Conservation (phyloP, 2,888 invertebrate species). For the Heteromurus nitidus region DNA sequence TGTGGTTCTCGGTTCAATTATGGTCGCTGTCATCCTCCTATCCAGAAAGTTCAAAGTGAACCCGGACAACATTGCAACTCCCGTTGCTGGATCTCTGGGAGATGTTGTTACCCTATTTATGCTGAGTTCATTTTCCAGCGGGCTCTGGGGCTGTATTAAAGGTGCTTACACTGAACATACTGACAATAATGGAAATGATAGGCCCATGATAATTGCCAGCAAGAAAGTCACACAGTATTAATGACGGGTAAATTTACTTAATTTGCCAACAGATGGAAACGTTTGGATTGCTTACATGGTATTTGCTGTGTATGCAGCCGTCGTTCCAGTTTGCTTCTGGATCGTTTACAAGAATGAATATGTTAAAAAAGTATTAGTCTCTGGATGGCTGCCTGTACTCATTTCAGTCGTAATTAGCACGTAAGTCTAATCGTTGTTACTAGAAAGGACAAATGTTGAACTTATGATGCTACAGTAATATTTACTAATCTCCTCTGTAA, state of each 20-base stretch:
- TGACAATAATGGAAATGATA: no score
- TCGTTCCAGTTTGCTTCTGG: conserved; percentile 85
- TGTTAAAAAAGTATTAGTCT: conserved; percentile 82
- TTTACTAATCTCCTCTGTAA: no score
- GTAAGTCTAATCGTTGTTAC: conserved; percentile 76
- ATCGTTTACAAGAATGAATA: conserved; percentile 83
- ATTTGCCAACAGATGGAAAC: conserved; percentile 57
- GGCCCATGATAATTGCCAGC: no score
- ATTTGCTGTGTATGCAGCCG: conserved; percentile 80
- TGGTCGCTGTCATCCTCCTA: conserved; percentile 83
- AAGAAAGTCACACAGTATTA: no score
- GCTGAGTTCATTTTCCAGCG: conserved; percentile 79
- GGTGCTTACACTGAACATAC: no score
- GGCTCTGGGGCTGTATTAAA: conserved; percentile 73
- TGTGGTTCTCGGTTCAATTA: conserved; percentile 80
- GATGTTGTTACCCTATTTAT: conserved; percentile 84
- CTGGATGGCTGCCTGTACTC: conserved; percentile 87
- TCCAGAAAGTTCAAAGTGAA: conserved; percentile 77
- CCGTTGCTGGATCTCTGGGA: conserved; percentile 83
- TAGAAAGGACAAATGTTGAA: no score
- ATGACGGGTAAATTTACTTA: no score
- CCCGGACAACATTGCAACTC: conserved; percentile 76
- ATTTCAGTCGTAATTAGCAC: conserved; percentile 82
- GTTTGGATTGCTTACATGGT: conserved; percentile 81
- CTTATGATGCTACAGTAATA: no score